Conservation (phyloP, 2,888 invertebrate genomes). For the Philereme vetulata region DNA sequence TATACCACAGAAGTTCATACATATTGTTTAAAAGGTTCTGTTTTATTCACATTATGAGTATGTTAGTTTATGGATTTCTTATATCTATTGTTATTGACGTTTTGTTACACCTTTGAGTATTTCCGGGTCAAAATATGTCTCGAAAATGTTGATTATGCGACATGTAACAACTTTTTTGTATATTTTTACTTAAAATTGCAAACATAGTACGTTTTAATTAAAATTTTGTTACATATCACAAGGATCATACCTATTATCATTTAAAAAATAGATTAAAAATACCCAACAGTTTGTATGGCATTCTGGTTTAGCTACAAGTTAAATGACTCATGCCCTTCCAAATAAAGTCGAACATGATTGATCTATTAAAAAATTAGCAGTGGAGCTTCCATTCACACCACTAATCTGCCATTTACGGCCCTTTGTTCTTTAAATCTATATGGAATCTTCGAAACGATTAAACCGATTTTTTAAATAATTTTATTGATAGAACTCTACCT, state of each 20-base stretch:
- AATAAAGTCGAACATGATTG: too few species aligned
- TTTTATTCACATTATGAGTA: slow-evolving; percentile 40
- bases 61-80: slow-evolving; percentile 23
- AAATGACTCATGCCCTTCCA: too few species aligned
- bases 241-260: background rate
- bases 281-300: background rate
- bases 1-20: slow-evolving; percentile 41
- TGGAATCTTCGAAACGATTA: too few species aligned
- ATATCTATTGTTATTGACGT: slow-evolving; percentile 31
- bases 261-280: background rate
- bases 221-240: slow-evolving; percentile 9
- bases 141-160: slow-evolving; percentile 1
- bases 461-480: too few species aligned
- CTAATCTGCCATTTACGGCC: too few species aligned
- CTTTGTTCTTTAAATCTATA: too few species aligned
- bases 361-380: too few species aligned
- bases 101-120: background rate
- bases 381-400: too few species aligned
- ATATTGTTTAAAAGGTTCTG: slow-evolving; percentile 31
- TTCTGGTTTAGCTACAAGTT: slow-evolving; percentile 1
- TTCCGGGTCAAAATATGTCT: background rate
- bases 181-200: too few species aligned
- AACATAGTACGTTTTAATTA: background rate
- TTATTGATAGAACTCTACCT: too few species aligned
- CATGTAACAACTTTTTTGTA: slow-evolving; percentile 3